A percentile compares a stretch with the other conserved stretches of the same genome.
phyloP scores from a whole-genome alignment of 2,113 vertebrate genomes.

The Chauna torquata region DNA sequence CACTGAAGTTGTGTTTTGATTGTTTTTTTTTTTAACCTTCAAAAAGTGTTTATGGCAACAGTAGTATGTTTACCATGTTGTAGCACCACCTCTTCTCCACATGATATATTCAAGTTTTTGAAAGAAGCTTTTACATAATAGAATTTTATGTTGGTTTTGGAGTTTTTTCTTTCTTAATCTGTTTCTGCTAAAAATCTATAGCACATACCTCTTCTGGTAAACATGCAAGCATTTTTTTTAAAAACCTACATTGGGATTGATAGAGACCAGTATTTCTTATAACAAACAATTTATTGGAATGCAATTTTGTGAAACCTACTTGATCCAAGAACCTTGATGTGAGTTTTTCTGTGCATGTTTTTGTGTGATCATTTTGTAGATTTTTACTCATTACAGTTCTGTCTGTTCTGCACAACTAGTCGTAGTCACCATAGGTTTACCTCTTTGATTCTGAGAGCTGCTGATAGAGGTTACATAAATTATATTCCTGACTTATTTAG shows the following conservation, averaged over 20 bases:
- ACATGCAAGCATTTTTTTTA: neutral
- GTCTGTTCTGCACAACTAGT: neutral
- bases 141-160: neutral
- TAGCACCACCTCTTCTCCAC: neutral
- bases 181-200: neutral
- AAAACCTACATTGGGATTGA: neutral
- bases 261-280: neutral
- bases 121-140: neutral
- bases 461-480: neutral
- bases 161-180: neutral
- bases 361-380: neutral
- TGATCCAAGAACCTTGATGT: neutral
- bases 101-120: neutral
- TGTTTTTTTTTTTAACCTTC: neutral
- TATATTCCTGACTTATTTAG: neutral
- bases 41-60: neutral
- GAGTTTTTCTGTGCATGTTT: neutral
- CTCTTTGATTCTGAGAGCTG: neutral
- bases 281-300: neutral
- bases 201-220: neutral
- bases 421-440: neutral
- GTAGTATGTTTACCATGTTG: neutral
- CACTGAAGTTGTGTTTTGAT: neutral
- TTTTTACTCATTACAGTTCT: neutral
- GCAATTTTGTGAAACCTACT: neutral